Evolutionary conservation across 2,113 vertebrate species (phyloP), one percentile per base, ranked within the genome.

Genomic region (Megaceryle torquata): DNA sequence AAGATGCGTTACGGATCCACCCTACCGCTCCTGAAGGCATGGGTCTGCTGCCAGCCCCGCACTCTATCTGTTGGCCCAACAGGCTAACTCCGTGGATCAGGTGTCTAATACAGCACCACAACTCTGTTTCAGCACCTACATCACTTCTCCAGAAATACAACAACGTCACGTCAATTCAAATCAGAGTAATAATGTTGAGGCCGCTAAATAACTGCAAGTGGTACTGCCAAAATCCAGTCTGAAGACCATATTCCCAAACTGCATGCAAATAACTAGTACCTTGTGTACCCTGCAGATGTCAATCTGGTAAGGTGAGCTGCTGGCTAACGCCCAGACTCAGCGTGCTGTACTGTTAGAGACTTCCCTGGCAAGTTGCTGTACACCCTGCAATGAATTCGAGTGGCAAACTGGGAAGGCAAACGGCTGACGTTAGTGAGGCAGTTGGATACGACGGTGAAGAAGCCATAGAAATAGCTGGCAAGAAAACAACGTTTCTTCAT

Each of bases 51-150:
- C 48, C 33, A 60, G 53, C 7, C 17, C 50, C 1, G 5, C 2
- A 21, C n/a, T 71, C 3, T 1, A 11, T 1, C 56, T 89, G 81
- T 76, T 37, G 46, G 4, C 21, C 24, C 3, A 0, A 9, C 33
- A 70, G n/a, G 10, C 3, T 24, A 25, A 8, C 43, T 24, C 46
- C 22, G n/a, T 3, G 41, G 13, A 50, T 29, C 8, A 19, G 8
- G 15, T 9, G 10, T 21, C 57, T 51, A 4, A 15, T 3, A 8
- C 0, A 0, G 44, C 44, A 61, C 18, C 50, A 81, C 24, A 74
- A 7, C 26, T 50, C 17, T 31, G 15, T 33, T 63, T 33, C 70
- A 80, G 59, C 33, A 61, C 31, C 39, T 39, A 67, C 68, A 82
- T 4, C 13, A 26, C 48, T 83, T 43, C 56, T 28, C 26, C 74